phyloP scores from a whole-genome alignment of 2,113 vertebrate genomes.

The Zonotrichia leucophrys region DNA sequence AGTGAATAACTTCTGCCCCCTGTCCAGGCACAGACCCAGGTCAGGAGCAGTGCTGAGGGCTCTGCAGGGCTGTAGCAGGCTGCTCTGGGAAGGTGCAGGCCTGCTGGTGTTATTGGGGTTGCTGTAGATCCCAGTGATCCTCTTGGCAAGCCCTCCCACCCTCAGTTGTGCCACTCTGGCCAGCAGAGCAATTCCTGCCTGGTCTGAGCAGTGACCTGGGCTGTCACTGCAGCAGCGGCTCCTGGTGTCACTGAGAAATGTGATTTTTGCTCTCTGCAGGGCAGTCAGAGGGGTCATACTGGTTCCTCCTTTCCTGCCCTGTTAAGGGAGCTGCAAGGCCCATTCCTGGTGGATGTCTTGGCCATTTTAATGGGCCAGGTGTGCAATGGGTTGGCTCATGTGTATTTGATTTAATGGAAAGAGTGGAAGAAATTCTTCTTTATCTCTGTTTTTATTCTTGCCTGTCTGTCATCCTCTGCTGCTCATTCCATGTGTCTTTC shows the following conservation, averaged over 20 bases:
- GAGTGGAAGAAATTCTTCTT: neutral
- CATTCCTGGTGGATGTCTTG: neutral
- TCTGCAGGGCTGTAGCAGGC: neutral
- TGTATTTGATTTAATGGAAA: neutral
- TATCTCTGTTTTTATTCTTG: neutral
- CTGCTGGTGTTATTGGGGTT: accelerated
- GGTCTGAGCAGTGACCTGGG: neutral
- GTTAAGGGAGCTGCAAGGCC: neutral
- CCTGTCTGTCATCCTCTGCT: neutral
- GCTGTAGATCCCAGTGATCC: neutral
- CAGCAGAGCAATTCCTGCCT: neutral
- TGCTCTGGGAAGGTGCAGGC: neutral
- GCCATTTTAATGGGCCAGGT: neutral
- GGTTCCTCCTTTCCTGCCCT: neutral
- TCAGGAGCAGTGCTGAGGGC: neutral
- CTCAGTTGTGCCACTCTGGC: accelerated
- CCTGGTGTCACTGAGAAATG: neutral
- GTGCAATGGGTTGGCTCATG: neutral
- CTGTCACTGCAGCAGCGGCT: neutral
- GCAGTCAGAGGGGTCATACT: neutral
- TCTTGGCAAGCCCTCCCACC: neutral
- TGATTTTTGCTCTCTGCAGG: neutral
- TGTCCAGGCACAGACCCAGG: neutral
- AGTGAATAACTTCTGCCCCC: neutral
- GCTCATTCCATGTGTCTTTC: neutral